Conservation (phyloP, 2,888 invertebrate species). For the Mechanitis mazaeus region DNA sequence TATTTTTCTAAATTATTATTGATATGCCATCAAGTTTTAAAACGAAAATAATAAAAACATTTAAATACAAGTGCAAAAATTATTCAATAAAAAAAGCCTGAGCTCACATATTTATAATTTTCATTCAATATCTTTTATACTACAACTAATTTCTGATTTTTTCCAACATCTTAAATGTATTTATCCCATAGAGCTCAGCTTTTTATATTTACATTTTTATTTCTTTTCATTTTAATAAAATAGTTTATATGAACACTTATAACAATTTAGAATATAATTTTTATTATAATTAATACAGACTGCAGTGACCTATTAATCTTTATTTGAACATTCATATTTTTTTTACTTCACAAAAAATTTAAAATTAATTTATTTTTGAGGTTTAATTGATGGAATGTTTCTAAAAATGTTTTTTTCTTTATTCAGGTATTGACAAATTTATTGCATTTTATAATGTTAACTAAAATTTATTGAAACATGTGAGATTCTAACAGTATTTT, state of each 20-base stretch:
- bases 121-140: slow-evolving; percentile 4
- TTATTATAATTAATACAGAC: slow-evolving; percentile 46
- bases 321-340: too few species aligned
- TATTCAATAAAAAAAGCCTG: slow-evolving; percentile 2
- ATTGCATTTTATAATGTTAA: background rate
- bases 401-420: too few species aligned
- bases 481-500: slow-evolving; percentile 1
- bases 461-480: background rate
- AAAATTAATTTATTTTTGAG: background rate
- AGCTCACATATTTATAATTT: slow-evolving; percentile 7
- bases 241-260: slow-evolving; percentile 71
- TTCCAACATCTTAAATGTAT: slow-evolving; percentile 30
- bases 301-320: slow-evolving; percentile 29
- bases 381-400: background rate
- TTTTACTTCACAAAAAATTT: too few species aligned
- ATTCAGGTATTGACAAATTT: too few species aligned
- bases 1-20: slow-evolving; percentile 26
- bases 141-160: slow-evolving; percentile 21
- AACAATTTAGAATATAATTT: slow-evolving; percentile 71
- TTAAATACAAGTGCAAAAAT: slow-evolving; percentile 14
- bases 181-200: slow-evolving; percentile 39
- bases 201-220: slow-evolving; percentile 37
- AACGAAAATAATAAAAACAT: slow-evolving; percentile 4
- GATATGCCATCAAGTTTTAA: slow-evolving; percentile 40
- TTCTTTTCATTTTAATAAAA: slow-evolving; percentile 53